Evolutionary conservation across 2,797 vertebrate species (phyloP).

Genomic region (Acanthis flammea): DNA sequence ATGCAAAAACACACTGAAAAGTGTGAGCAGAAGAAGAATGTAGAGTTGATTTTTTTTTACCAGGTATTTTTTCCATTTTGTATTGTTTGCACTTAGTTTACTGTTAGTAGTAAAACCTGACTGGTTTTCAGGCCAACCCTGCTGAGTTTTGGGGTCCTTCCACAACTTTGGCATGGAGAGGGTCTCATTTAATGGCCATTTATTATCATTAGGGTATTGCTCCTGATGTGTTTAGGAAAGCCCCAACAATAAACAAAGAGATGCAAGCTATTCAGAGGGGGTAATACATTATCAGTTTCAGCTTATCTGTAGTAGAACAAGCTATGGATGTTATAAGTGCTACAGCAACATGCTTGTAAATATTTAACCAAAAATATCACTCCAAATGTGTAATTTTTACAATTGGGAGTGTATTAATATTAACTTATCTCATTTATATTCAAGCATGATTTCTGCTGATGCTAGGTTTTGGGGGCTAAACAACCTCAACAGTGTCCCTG

Average conservation of each 20-base stretch:
- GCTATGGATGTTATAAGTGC: not conserved
- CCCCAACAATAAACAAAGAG: not conserved
- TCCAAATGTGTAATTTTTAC: not conserved
- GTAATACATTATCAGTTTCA: not conserved
- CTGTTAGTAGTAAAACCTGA: not conserved
- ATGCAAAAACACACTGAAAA: not conserved
- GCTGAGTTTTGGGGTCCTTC: not conserved
- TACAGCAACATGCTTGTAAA: not conserved
- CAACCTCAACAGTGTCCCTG: not conserved
- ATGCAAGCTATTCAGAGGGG: not conserved
- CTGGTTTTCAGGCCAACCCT: not conserved
- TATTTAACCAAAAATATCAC: not conserved
- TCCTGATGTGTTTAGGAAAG: not conserved
- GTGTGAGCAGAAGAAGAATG: not conserved
- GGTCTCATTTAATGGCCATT: not conserved
- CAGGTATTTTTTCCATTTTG: rapidly evolving
- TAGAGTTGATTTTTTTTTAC: not conserved
- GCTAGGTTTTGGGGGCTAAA: not conserved
- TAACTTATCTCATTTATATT: not conserved
- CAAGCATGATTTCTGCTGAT: not conserved
- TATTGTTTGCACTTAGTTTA: not conserved
- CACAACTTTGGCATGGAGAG: not conserved
- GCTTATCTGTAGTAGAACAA: not conserved
- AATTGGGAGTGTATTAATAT: not conserved
- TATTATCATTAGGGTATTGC: not conserved